Evolutionary conservation across 2,113 vertebrate genomes (phyloP), one percentile per base, ranked within the genome.

Genomic region (Salvelinus fontinalis): DNA sequence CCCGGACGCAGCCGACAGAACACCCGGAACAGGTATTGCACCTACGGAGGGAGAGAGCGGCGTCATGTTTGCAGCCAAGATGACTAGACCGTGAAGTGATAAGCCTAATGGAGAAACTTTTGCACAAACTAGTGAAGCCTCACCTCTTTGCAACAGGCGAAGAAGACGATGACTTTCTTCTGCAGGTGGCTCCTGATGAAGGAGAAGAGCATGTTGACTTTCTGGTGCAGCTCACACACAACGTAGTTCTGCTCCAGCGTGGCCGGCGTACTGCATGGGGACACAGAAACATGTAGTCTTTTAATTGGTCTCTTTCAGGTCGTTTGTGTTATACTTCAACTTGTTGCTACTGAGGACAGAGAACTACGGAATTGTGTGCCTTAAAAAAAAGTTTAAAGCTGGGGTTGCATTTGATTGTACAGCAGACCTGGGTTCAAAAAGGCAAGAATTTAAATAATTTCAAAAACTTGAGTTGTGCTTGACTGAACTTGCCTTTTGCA

Each of bases 71-170:
- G 18, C n/a, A 62, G 59, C n/a, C 4, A 13, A 9, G 20, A 62
- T 1, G 59, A 54, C 51, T 7, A 60, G 59, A 65, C 11, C 31
- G 24, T 44, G 13, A 18, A 57, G 27, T 13, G 3, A 7, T 29
- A 26, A 67, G 27, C 16, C n/a, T 2, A 68, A 54, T 16, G 11
- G 31, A 34, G 66, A 7, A 34, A 13, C 4, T 16, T 16, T 39
- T 9, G 6, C 13, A 34, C 0, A 13, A n/a, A 27, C 14, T 31
- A 20, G 54, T 2, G 4, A 1, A 3, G 51, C 20, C n/a, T 62
- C 67, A 96, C 96, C 94, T 99, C 95, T 90, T 98, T 99, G 89
- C 98, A 99, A 89, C 96, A 97, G 75, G 97, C 94, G 75, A 99
- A 98, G 90, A 99, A 99, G 13, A 99, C 95, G 24, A 99, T 98